Conservation (phyloP, 2,888 invertebrate genomes). For the Octodonta nipae region DNA sequence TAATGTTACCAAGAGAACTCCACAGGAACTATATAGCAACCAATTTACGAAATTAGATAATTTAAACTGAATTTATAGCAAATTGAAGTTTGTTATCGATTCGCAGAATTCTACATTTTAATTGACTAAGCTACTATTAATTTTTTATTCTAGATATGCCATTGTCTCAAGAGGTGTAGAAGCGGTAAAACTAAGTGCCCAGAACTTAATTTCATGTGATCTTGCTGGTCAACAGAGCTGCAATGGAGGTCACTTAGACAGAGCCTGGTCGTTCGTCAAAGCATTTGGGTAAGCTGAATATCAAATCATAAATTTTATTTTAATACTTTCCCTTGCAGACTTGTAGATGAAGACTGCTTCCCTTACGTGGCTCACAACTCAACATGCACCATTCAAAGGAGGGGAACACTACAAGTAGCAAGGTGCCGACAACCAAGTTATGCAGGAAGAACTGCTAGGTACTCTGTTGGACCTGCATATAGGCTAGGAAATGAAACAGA, state of each 20-base stretch:
- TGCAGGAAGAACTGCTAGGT: constrained; percentile 45
- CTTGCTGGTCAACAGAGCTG: constrained; percentile 66
- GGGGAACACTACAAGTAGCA: constrained; percentile 37
- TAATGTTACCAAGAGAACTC: no score
- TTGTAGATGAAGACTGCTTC: constrained; percentile 75
- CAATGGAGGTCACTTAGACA: constrained; percentile 75
- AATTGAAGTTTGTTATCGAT: no score
- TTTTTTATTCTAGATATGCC: constrained; percentile 44
- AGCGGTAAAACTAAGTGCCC: constrained; percentile 59
- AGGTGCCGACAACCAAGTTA: constrained; percentile 41
- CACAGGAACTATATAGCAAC: no score
- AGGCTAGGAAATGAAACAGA: constrained; percentile 62
- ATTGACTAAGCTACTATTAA: neutral
- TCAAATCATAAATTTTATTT: constrained; percentile 4
- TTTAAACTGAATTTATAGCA: neutral
- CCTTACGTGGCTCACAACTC: constrained; percentile 57
- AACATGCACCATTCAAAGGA: constrained; percentile 47
- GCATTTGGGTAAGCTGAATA: constrained; percentile 50
- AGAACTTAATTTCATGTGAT: constrained; percentile 79
- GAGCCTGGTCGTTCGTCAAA: constrained; percentile 81
- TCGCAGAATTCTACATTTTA: no score
- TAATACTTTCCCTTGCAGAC: constrained; percentile 38
- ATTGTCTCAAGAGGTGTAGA: constrained; percentile 75
- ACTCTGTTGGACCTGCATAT: constrained; percentile 65
- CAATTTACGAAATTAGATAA: no score